These are phyloP conservation scores for Polyommatus icarus DNA, from an alignment of 2,888 invertebrate genomes.

Conservation along the genomic window DNA sequence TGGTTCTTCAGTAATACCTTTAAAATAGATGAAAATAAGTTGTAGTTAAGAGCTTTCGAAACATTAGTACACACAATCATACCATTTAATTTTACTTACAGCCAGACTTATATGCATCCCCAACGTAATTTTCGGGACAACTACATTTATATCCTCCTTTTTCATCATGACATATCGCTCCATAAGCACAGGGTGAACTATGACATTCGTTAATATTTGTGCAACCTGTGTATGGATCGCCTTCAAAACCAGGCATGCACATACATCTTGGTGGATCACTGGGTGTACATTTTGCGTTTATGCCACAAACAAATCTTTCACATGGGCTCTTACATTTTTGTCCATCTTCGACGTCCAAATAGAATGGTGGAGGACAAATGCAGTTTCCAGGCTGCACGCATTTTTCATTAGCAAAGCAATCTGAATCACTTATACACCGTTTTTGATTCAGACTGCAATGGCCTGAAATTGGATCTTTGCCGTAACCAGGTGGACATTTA, in stretches of 20 bases:
- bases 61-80: not conserved
- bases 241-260: conserved; percentile 92
- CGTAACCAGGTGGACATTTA: conserved; percentile 89
- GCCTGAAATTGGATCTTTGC: conserved; percentile 90
- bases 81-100: conserved; percentile 79
- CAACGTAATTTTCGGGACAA: conserved; percentile 90
- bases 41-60: not conserved
- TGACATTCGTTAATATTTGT: conserved; percentile 92
- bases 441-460: conserved; percentile 91
- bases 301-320: conserved; percentile 93
- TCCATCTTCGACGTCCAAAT: conserved; percentile 89
- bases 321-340: conserved; percentile 96
- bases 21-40: conserved; percentile 38
- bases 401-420: conserved; percentile 92
- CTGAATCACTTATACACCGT: conserved; percentile 89
- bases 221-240: conserved; percentile 91
- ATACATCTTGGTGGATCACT: conserved; percentile 94
- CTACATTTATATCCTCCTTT: conserved; percentile 92
- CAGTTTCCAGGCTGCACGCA: conserved; percentile 96
- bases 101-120: conserved; percentile 91
- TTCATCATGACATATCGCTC: conserved; percentile 93
- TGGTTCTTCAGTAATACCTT: conserved; percentile 62
- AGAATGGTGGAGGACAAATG: conserved; percentile 94
- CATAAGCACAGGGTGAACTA: conserved; percentile 91
- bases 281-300: conserved; percentile 93